A percentile compares a stretch with the other conserved stretches of the same genome.
Conservation (phyloP, 2,888 invertebrate genomes). For the Pocota personata region DNA sequence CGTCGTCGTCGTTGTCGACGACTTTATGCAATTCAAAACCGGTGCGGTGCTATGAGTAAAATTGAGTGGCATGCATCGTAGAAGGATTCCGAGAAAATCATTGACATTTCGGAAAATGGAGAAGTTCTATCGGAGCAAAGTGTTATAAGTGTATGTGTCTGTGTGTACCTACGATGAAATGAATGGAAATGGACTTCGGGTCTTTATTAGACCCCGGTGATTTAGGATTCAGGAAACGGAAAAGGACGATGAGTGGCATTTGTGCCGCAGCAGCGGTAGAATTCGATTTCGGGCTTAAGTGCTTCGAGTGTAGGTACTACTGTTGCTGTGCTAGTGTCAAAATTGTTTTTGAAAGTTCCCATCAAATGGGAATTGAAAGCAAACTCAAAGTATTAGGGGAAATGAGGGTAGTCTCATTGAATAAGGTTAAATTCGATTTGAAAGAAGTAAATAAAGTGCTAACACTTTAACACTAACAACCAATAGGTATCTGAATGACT, state of each 20-base stretch:
- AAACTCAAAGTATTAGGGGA: background rate
- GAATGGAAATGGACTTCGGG: slow-evolving; percentile 68
- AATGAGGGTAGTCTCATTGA: background rate
- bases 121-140: slow-evolving; percentile 36
- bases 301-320: background rate
- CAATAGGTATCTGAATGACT: background rate
- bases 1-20: background rate
- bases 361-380: slow-evolving; percentile 35
- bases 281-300: slow-evolving; percentile 54
- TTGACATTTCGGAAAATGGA: slow-evolving; percentile 61
- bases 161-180: slow-evolving; percentile 33
- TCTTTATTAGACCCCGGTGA: slow-evolving; percentile 71
- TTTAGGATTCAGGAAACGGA: slow-evolving; percentile 68
- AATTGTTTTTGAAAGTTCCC: slow-evolving; percentile 36
- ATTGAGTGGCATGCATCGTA: slow-evolving; percentile 72
- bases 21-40: slow-evolving; percentile 48
- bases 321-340: background rate
- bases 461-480: no score
- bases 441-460: background rate
- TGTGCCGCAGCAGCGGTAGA: slow-evolving; percentile 14
- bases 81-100: slow-evolving; percentile 68
- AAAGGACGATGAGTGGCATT: slow-evolving; percentile 64
- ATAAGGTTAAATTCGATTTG: slow-evolving; percentile 5
- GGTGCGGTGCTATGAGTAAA: slow-evolving; percentile 41
- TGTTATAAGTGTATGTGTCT: background rate